These are phyloP conservation scores for Acleris sparsana DNA, from an alignment of 2,888 invertebrate species.

Conservation along the genomic window DNA sequence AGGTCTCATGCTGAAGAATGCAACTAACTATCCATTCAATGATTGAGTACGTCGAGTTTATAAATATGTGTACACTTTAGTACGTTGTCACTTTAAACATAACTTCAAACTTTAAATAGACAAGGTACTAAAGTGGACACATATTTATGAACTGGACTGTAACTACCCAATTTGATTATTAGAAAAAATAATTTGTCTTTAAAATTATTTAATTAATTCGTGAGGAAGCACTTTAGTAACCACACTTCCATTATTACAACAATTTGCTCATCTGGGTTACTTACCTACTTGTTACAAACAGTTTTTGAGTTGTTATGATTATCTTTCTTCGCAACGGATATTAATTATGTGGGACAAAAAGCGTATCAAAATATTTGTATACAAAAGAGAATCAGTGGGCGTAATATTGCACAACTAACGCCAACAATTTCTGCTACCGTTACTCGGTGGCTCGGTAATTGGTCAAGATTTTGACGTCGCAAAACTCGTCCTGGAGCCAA, in stretches of 20 bases:
- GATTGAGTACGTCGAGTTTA: too few species aligned
- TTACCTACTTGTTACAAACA: not conserved
- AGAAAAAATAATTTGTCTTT: too few species aligned
- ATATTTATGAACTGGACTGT: too few species aligned
- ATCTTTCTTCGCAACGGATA: constrained; percentile 18
- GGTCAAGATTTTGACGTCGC: constrained; percentile 51
- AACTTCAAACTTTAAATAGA: too few species aligned
- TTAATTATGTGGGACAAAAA: constrained; percentile 22
- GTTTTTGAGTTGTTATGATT: constrained; percentile 15
- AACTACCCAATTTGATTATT: too few species aligned
- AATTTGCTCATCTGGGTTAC: constrained; percentile 12
- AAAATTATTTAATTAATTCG: not conserved
- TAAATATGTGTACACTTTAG: too few species aligned
- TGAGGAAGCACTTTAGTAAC: constrained; percentile 3
- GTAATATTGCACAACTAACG: constrained; percentile 42
- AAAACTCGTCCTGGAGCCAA: constrained; percentile 52
- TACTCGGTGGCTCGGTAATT: constrained; percentile 43
- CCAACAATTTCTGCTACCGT: constrained; percentile 43
- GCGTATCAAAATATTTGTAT: constrained; percentile 1
- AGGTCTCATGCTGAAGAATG: too few species aligned
- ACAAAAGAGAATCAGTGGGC: constrained; percentile 36
- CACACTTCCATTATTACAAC: constrained; percentile 6
- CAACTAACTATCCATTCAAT: too few species aligned
- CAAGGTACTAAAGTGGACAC: too few species aligned
- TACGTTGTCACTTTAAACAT: too few species aligned